A percentile compares a stretch with the other conserved stretches of the same genome.
These are phyloP conservation scores for Leuciscus idus DNA, from an alignment of 2,113 vertebrate genomes.

Conservation along the genomic window DNA sequence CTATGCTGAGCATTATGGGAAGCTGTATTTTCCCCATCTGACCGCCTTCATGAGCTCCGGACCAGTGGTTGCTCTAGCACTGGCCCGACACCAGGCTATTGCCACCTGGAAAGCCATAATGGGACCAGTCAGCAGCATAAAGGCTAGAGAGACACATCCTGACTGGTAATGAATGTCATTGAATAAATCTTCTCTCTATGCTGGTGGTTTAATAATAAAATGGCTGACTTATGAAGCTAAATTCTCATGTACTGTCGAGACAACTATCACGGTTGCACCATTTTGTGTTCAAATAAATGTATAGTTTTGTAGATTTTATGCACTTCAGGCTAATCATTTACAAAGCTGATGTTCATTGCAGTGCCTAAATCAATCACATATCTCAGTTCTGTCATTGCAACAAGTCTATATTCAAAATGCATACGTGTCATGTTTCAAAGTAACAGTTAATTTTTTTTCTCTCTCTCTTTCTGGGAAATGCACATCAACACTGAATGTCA, in stretches of 20 bases:
- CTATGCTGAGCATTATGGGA: conserved; percentile 90
- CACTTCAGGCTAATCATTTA: neutral
- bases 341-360: neutral
- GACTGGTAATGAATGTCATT: conserved; percentile 80
- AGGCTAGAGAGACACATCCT: conserved; percentile 85
- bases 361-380: neutral
- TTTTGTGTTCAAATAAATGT: neutral
- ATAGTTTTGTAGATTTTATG: neutral
- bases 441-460: neutral
- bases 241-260: neutral
- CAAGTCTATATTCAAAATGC: neutral
- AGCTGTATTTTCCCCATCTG: conserved; percentile 87
- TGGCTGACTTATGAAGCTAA: neutral
- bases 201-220: neutral
- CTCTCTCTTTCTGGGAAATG: neutral
- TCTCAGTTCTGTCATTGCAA: neutral
- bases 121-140: conserved; percentile 82
- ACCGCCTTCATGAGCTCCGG: conserved; percentile 96
- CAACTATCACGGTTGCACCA: neutral
- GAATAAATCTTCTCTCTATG: neutral
- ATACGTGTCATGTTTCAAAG: neutral
- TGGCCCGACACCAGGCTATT: conserved; percentile 84
- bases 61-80: conserved; percentile 81
- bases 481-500: neutral
- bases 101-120: conserved; percentile 88